Evolutionary conservation across 53 echinoderm and acorn worm genomes (phyloP), one percentile per base, ranked within the genome.

Genomic region (Arbacia lixula): DNA sequence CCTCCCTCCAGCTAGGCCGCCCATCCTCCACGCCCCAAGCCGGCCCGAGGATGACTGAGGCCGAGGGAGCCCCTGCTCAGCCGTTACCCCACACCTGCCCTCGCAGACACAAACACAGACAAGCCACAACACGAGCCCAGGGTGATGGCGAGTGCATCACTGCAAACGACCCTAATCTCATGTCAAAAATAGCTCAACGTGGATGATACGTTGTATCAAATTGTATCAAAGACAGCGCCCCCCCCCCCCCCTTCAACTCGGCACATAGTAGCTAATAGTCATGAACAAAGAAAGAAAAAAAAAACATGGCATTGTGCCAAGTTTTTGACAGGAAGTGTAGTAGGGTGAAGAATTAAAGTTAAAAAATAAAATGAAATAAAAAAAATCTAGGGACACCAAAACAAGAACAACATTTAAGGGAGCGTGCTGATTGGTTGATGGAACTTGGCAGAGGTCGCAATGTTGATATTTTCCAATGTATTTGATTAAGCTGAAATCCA

Each of bases 151-250:
- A 60, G 79, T 38, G 60, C 60, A 75, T 31, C 32, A 43, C 27
- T 75, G 36, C 20, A 25, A 26, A 60, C 79, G 39, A 43, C 79
- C 38, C 60, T 60, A 75, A 75, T 75, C 75, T 78, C 28, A 60
- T 78, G 58, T 78, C 79, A 78, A 60, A 78, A 78, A 78, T 78
- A 78, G 79, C 79, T 60, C 0, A 38, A 60, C 79, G 41, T 60
- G 61, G 79, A 78, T 78, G 58, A 78, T 41, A 78, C 56, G 54
- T 53, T 54, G 75, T 32, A 71, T 71, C 71, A 75, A 78, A 2
- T 19, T 28, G 60, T 28, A 60, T 39, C 34, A 57, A 78, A 60
- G 39, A 78, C 6, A 71, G 25, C 25, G 25, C 35, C 32, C n/a
- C n/a, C n/a, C n/a, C n/a, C n/a, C n/a, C n/a, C n/a, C n/a, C n/a